Base-by-base conservation (phyloP, 2,113 vertebrate species). In the Centrocercus urophasianus region DNA sequence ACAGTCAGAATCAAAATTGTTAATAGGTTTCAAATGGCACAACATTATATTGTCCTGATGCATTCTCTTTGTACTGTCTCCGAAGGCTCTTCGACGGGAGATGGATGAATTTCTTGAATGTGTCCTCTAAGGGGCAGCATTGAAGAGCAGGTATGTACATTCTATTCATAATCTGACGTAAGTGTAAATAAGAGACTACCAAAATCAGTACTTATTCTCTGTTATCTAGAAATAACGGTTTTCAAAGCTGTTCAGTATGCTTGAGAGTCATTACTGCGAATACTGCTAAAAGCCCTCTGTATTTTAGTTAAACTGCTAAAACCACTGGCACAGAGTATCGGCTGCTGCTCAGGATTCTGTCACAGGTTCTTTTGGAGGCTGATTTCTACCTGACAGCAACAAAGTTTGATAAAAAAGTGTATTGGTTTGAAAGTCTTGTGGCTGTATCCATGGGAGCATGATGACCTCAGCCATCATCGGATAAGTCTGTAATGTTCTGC, bases 51-150 rank as follows among this genome's bases (percentile, higher is more conserved):
- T 45, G 28, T 60, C 19, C 57, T 24, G 17, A 70, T 70, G 17
- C 34, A 11, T 56, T 88, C 30, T 59, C 12, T 25, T 63, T 59
- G 8, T 48, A 11, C 7, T 30, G 13, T 38, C 28, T 78, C 73
- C 30, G 28, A 22, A 15, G 18, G 52, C 13, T 36, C 21, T 63
- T 69, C 17, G 42, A 45, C 3, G 1, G 7, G 17, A 47, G 18
- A 8, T n/a, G 43, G 76, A 60, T 83, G 43, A 83, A 70, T 87
- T 95, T 96, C 86, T 63, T 28, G 5, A 50, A 21, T 42, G 32
- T 71, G 84, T 71, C 94, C 97, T 95, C 88, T 97, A 80, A 77
- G 90, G 87, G 95, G 91, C 95, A 95, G 95, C 93, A 94, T 82
- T 95, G 95, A 95, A 92, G 72, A 96, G 75, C 85, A 92, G 42